These are phyloP conservation scores for Calcarius lapponicus DNA, from an alignment of 2,797 vertebrate genomes.

Conservation along the genomic window DNA sequence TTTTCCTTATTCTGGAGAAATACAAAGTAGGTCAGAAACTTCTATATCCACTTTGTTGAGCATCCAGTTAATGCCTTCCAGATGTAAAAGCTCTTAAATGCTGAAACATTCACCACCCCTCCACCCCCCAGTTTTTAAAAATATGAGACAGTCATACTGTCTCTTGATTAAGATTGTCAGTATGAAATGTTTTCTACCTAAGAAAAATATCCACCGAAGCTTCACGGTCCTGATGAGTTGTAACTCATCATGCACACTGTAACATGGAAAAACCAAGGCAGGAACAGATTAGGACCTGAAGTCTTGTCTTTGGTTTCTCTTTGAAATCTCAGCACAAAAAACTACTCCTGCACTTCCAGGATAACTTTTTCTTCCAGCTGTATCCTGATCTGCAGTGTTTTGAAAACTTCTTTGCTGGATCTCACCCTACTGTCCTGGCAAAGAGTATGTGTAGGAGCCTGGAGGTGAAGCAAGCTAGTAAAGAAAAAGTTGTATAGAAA, in stretches of 20 bases:
- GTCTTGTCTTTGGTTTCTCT: not conserved
- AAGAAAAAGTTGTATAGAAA: not conserved
- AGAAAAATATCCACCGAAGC: not conserved
- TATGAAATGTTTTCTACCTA: not conserved
- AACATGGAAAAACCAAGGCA: not conserved
- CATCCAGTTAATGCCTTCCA: not conserved
- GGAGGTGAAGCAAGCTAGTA: not conserved
- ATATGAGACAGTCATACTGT: not conserved
- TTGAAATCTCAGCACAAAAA: not conserved
- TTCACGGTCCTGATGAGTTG: not conserved
- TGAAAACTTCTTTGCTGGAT: not conserved
- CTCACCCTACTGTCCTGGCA: not conserved
- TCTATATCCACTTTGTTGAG: not conserved
- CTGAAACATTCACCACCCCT: fast-evolving
- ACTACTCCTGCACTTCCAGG: not conserved
- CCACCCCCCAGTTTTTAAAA: fast-evolving
- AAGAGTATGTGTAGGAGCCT: fast-evolving
- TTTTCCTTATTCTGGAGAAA: not conserved
- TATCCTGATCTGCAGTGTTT: not conserved
- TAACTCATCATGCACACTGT: not conserved
- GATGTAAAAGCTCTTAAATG: not conserved
- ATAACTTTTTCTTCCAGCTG: not conserved
- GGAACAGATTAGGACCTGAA: not conserved
- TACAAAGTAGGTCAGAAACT: not conserved
- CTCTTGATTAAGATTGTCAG: not conserved